Conservation (phyloP, 2,888 invertebrate genomes). For the Peribatodes rhomboidaria region DNA sequence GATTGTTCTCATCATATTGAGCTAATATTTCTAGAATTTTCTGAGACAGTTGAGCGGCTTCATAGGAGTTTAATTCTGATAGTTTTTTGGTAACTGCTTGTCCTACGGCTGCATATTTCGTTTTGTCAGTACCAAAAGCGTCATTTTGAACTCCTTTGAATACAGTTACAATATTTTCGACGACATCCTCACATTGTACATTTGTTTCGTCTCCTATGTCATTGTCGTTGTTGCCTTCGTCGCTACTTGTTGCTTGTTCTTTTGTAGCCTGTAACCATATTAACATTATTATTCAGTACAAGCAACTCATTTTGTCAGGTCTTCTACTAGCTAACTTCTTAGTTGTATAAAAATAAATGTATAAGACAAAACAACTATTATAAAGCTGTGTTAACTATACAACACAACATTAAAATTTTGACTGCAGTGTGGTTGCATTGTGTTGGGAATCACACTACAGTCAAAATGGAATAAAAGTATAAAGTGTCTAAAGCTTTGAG, state of each 20-base stretch:
- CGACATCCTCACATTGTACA: constrained; percentile 63
- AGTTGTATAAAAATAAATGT: too few species aligned
- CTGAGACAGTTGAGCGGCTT: constrained; percentile 65
- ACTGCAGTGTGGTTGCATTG: too few species aligned
- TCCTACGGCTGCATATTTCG: constrained; percentile 67
- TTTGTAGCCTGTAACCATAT: constrained; percentile 49
- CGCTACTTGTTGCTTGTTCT: constrained; percentile 52
- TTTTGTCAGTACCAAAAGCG: constrained; percentile 65
- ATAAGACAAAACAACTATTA: too few species aligned
- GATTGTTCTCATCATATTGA: constrained; percentile 71
- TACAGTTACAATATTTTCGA: constrained; percentile 65
- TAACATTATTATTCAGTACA: background rate
- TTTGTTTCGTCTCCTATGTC: constrained; percentile 48
- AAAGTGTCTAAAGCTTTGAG: background rate
- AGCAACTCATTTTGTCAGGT: background rate
- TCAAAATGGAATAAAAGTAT: background rate
- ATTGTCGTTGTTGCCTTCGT: constrained; percentile 50
- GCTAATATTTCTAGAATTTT: constrained; percentile 74
- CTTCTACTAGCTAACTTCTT: too few species aligned
- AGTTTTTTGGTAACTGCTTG: constrained; percentile 64
- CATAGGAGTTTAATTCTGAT: constrained; percentile 68
- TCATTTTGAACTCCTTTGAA: constrained; percentile 74
- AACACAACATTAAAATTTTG: too few species aligned
- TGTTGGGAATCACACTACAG: too few species aligned
- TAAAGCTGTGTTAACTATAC: too few species aligned